Evolutionary conservation across 2,113 vertebrate genomes (phyloP), one percentile per base, ranked within the genome.

Genomic region (Corythoichthys intestinalis): DNA sequence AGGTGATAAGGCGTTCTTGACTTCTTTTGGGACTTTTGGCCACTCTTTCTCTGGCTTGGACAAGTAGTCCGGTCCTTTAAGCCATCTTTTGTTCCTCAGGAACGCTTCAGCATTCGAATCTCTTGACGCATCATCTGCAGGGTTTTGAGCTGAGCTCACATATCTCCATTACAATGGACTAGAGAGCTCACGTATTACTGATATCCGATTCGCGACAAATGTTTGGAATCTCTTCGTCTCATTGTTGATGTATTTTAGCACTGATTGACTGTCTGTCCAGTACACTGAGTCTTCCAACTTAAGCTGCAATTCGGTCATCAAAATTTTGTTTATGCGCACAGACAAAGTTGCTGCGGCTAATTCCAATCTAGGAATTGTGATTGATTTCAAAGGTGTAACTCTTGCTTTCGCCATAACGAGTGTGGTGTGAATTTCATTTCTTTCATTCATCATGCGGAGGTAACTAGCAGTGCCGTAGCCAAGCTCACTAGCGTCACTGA

Each of bases 391-490:
- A 1, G 44, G 64, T 35, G 64, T 12, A 6, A 66, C 64, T 37
- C 47, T 34, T 4, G 65, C 48, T 15, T 66, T 66, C 10, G 48
- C 65, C 3, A 66, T 2, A 4, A 53, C n/a, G 12, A 66, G 53
- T 8, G 65, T 10, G 12, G 14, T 3, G 4, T 66, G 65, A 3
- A 35, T 35, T 9, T 38, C 2, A 38, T 17, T 15, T 28, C 15
- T 52, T 1, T 52, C 20, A 53, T 66, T 17, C 1, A 14, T 50
- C 48, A 53, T 12, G 3, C 10, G 9, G n/a, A 53, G 49, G 28
- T 66, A 66, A 13, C 48, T 37, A 13, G 39, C 65, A 2, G n/a
- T 52, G 1, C 65, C 65, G 48, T 66, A 66, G 28, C 49, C 65
- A 6, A 3, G 2, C 3, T 66, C 12, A 37, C 65, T 66, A 4